These are phyloP conservation scores for Botia almorhae DNA, from an alignment of 2,797 vertebrate species.

Conservation along the genomic window DNA sequence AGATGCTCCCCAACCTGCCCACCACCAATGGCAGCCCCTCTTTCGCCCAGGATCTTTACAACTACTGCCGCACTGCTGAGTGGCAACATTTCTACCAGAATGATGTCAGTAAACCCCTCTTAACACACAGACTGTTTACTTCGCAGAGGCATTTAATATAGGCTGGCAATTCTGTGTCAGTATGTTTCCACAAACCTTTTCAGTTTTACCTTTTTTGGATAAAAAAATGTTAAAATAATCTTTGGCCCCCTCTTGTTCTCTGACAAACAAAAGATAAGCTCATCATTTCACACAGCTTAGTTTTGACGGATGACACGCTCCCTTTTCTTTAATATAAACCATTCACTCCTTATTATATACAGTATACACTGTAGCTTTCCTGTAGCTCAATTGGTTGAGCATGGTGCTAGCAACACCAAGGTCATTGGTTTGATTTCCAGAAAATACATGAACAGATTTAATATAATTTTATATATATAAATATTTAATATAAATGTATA, in stretches of 20 bases:
- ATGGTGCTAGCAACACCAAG: too few species aligned
- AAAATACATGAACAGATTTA: too few species aligned
- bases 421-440: too few species aligned
- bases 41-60: slow-evolving; percentile 92
- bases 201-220: slow-evolving; percentile 35
- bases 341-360: too few species aligned
- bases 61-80: slow-evolving; percentile 84
- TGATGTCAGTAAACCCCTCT: slow-evolving; percentile 74
- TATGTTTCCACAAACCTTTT: background rate
- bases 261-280: slow-evolving; percentile 19
- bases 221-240: background rate
- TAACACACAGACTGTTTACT: background rate
- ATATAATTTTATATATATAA: too few species aligned
- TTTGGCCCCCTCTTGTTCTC: background rate
- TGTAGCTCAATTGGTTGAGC: background rate
- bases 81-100: slow-evolving; percentile 92
- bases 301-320: background rate
- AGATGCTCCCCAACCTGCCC: slow-evolving; percentile 89
- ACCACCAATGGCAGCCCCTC: slow-evolving; percentile 94
- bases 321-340: background rate
- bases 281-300: background rate
- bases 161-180: background rate
- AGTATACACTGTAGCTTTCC: background rate
- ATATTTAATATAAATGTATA: too few species aligned
- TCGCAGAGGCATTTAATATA: slow-evolving; percentile 11